These are phyloP conservation scores for Rhadina sibilatrix DNA, from an alignment of 2,113 vertebrate genomes.

Conservation along the genomic window DNA sequence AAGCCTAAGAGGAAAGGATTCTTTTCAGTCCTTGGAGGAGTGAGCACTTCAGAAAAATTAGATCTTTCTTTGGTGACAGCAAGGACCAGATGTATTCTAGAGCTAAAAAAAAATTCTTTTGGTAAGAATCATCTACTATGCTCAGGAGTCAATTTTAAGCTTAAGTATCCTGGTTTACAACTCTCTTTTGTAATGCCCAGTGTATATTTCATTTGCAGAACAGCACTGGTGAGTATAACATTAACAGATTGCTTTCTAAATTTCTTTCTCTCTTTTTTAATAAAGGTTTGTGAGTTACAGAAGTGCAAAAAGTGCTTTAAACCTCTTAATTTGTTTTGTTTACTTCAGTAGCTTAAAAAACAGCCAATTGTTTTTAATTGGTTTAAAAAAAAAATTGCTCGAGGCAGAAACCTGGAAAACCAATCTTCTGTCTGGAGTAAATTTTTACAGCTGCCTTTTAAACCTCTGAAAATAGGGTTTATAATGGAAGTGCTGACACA, in stretches of 20 bases:
- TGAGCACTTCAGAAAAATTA: background rate
- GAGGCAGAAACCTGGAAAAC: slow-evolving; percentile 77
- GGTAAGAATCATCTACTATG: background rate
- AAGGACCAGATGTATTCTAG: background rate
- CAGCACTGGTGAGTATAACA: background rate
- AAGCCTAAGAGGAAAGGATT: rapidly evolving
- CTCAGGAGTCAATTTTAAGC: background rate
- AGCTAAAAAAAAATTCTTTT: background rate
- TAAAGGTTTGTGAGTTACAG: slow-evolving; percentile 36
- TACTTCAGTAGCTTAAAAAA: slow-evolving; percentile 64
- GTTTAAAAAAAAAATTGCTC: slow-evolving; percentile 48
- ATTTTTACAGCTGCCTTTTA: slow-evolving; percentile 82
- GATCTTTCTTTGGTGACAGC: background rate
- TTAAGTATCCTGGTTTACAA: background rate
- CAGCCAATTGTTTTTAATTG: slow-evolving; percentile 71
- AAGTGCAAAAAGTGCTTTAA: slow-evolving; percentile 52
- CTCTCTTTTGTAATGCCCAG: background rate
- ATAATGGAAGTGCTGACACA: slow-evolving; percentile 81
- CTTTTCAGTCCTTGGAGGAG: background rate
- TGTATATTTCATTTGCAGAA: background rate
- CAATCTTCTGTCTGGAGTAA: slow-evolving; percentile 77
- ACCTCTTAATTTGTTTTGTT: slow-evolving; percentile 68
- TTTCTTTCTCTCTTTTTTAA: background rate
- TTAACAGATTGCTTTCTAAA: background rate
- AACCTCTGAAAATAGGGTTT: slow-evolving; percentile 75